These are phyloP conservation scores for Loxodonta africana DNA, from an alignment of 2,113 vertebrate genomes.

Conservation along the genomic window DNA sequence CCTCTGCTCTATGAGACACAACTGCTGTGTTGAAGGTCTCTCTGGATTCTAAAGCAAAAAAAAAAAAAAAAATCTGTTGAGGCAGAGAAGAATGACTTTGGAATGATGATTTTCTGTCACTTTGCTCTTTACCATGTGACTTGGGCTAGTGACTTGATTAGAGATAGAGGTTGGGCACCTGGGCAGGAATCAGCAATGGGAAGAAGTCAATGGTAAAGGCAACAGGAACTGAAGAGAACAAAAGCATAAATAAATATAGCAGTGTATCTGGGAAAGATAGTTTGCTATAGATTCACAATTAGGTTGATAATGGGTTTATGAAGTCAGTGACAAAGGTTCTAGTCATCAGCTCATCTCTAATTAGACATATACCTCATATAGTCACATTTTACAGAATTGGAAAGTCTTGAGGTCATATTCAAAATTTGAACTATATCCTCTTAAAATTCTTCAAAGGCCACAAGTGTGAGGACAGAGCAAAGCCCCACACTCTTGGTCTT, in stretches of 20 bases:
- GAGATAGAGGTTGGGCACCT: background rate
- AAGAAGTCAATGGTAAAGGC: background rate
- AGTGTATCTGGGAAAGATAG: background rate
- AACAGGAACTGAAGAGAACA: background rate
- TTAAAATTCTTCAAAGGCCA: slow-evolving; percentile 7
- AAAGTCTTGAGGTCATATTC: background rate
- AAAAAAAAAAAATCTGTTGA: background rate
- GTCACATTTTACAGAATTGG: background rate
- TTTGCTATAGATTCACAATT: background rate
- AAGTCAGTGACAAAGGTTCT: background rate
- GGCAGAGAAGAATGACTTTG: background rate
- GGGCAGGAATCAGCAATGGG: background rate
- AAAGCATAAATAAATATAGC: background rate
- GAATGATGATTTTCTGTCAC: background rate
- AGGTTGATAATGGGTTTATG: background rate
- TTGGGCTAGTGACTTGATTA: background rate
- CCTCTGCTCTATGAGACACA: background rate
- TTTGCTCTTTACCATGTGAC: background rate
- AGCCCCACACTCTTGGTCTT: background rate
- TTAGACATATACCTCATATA: background rate
- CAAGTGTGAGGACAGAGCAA: background rate
- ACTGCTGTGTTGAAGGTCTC: background rate
- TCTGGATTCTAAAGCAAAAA: background rate
- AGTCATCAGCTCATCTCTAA: background rate
- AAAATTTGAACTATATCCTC: background rate